These are phyloP conservation scores for Xiphophorus hellerii DNA, from an alignment of 2,113 vertebrate genomes.

Conservation along the genomic window DNA sequence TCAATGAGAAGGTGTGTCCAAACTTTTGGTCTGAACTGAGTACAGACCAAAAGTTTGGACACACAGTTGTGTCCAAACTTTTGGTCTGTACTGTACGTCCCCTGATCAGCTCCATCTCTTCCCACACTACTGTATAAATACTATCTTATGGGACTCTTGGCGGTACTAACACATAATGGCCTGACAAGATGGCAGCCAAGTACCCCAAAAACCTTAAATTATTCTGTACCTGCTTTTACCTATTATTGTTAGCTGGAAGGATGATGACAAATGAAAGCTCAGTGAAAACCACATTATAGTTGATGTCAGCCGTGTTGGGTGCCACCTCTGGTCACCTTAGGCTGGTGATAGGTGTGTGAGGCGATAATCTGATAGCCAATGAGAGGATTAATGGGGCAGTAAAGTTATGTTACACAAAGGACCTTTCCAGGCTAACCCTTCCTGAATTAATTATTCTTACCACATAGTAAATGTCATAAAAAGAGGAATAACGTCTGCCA, in stretches of 20 bases:
- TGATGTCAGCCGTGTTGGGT: background rate
- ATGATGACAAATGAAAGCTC: conserved; percentile 20
- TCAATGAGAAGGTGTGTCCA: no score
- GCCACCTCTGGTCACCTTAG: conserved; percentile 7
- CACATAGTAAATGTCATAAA: background rate
- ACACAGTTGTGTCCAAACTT: no score
- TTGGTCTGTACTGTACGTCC: no score
- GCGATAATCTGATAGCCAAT: conserved; percentile 51
- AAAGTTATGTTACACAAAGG: conserved; percentile 6
- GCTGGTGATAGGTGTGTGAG: conserved; percentile 29
- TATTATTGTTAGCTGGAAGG: background rate
- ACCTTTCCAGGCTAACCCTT: background rate
- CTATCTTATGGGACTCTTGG: conserved; percentile 18
- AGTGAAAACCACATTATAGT: background rate
- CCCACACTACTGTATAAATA: conserved; percentile 27
- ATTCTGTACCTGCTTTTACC: conserved; percentile 38
- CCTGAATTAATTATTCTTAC: background rate
- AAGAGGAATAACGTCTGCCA: background rate
- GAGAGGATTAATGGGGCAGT: conserved; percentile 42
- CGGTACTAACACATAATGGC: conserved; percentile 33
- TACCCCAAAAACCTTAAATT: background rate
- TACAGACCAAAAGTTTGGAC: no score
- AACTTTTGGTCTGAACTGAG: no score
- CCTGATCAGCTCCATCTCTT: background rate
- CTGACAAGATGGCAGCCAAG: background rate